Conservation (phyloP, 2,888 invertebrate genomes). For the Rutpela maculata region DNA sequence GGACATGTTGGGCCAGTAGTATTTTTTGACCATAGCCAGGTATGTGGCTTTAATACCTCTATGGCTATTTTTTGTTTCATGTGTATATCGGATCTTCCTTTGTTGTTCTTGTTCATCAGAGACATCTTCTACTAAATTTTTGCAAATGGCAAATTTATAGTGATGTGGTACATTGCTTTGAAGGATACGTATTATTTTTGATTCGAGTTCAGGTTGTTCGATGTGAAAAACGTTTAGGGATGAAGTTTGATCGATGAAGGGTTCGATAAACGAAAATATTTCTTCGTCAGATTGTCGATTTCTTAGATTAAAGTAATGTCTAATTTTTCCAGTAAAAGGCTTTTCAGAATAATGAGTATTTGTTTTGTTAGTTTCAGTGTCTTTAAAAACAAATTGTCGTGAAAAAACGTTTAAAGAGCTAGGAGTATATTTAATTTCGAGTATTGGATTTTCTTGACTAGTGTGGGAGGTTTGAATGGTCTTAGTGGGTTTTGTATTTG, state of each 20-base stretch:
- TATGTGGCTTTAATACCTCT: slow-evolving; percentile 37
- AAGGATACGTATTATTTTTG: slow-evolving; percentile 20
- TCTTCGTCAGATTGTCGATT: slow-evolving; percentile 12
- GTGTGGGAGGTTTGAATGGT: slow-evolving; percentile 18
- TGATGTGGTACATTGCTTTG: slow-evolving; percentile 20
- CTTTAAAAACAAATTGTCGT: slow-evolving; percentile 15
- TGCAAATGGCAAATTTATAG: slow-evolving; percentile 24
- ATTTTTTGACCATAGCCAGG: slow-evolving; percentile 32
- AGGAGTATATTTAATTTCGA: slow-evolving; percentile 19
- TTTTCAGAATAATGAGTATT: slow-evolving; percentile 19
- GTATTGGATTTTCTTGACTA: slow-evolving; percentile 34
- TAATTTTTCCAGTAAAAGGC: slow-evolving; percentile 18
- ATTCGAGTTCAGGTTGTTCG: slow-evolving; percentile 18
- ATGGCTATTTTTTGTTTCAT: slow-evolving; percentile 35
- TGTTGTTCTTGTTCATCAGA: slow-evolving; percentile 32
- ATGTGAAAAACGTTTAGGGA: slow-evolving; percentile 10
- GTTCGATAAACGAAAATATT: slow-evolving; percentile 9
- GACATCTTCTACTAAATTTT: slow-evolving; percentile 27
- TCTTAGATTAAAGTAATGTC: slow-evolving; percentile 17
- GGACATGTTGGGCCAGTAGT: slow-evolving; percentile 38
- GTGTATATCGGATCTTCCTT: slow-evolving; percentile 30
- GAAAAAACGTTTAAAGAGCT: slow-evolving; percentile 10
- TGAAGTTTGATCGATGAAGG: slow-evolving; percentile 12
- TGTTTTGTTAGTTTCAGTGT: slow-evolving; percentile 11
- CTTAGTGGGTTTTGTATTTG: slow-evolving; percentile 11